Base-by-base conservation (phyloP, 2,888 invertebrate species). In the Slavum lentiscoides region DNA sequence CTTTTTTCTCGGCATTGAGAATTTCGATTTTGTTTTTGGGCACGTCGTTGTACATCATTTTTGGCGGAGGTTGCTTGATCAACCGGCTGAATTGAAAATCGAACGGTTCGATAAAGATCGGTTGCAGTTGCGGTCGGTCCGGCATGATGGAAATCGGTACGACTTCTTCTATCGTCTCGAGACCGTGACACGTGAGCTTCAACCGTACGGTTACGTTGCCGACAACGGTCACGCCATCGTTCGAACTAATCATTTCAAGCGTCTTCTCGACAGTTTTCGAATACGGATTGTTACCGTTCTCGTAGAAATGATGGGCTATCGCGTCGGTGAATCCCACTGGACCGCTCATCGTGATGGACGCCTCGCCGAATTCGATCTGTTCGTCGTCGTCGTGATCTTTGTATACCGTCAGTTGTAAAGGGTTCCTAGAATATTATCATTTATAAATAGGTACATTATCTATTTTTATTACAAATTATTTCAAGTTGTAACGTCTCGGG, bases 231-330 rank as follows among this genome's bases (percentile, higher is more conserved):
- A 19, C 0, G 4, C 19, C 19, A n/a, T 39, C 23, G 39, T 43
- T 19, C 2, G 21, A 11, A 11, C 21, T 21, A 8, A 7, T 59
- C 59, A 59, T 21, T 2, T 61, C 61, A 1, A 9, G 2, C 17
- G 23, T 23, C 15, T 13, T 11, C 9, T 61, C 43, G 21, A 8
- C 17, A 0, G 6, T 4, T 21, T 49, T 49, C 43, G 23, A 17
- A 11, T 73, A 49, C 19, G 6, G 21, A 15, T 15, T 2, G 23
- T 43, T 11, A 49, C 62, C 62, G 6, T 49, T 62, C 9, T 73
- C 62, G 59, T 73, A 73, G 9, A 73, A 73, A 62, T 73, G 73
- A 23, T 73, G 37, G 21, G 73, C 73, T 0, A 73, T 19, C 23
- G 73, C 49, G 39, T 73, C 62, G 2, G 61, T 61, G 23, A 73